Base-by-base conservation (phyloP, 2,888 invertebrate species). In the Meta bourneti region DNA sequence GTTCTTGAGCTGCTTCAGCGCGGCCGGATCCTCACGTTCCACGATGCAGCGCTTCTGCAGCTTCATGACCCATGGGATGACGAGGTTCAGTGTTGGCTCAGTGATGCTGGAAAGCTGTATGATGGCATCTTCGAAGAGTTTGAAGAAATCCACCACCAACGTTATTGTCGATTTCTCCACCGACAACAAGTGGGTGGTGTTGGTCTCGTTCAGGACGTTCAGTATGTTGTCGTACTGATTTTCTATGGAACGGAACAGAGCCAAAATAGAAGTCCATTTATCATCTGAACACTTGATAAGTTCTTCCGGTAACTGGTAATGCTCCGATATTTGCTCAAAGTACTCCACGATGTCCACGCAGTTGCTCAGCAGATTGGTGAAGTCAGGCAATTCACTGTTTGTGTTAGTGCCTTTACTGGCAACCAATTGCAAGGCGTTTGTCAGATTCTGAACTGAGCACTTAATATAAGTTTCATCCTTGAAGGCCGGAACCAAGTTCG, bases 121-220 rank as follows among this genome's bases (percentile, higher is more conserved):
- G n/a, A 92, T 83, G 20, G 92, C 92, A 34, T 92, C 89, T n/a
- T 92, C 92, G 69, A 92, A 92, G 11, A 89, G n/a, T 51, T 84
- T 77, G 16, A 92, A 81, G 20, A 92, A 92, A 48, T 77, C 86
- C 51, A 89, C 87, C 8, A 89, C 70, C 5, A 71, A 13, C n/a
- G 48, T 61, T 11, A 92, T 52, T 8, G 87, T 79, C 13, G 70
- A 61, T 51, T 92, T 92, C 71, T 92, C 92, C 34, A 81, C 89
- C 7, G 89, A 89, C 7, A 92, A 49, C 71, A 92, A 48, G 13
- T 92, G 92, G 9, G 85, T 92, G 8, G 54, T 20, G n/a, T 34
- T 51, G 7, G 92, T 89, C 34, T 75, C 85, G 61, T 92, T 92
- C 13, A 92, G 70, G 49, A 85, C 72, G n/a, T 48, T 81, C 9